Conservation (phyloP, 1,140 invertebrate genomes). For the Drosophila grimshawi region DNA sequence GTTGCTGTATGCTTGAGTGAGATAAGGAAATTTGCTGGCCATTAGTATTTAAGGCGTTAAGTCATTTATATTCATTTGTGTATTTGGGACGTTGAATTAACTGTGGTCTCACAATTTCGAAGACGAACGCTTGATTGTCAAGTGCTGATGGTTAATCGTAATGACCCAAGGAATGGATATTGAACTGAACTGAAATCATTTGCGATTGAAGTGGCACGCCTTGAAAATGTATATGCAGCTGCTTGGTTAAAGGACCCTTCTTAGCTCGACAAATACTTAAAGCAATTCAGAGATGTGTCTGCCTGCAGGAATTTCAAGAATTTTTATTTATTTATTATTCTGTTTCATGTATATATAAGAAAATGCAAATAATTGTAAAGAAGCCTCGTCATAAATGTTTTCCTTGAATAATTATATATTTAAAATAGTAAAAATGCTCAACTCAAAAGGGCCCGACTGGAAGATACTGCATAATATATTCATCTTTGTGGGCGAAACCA, state of each 20-base stretch:
- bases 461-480: too few species aligned
- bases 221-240: neutral
- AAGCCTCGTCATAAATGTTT: neutral
- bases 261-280: neutral
- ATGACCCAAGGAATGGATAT: slow-evolving; percentile 46
- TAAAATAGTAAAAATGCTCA: too few species aligned
- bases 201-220: slow-evolving; percentile 25
- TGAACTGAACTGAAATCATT: slow-evolving; percentile 43
- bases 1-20: slow-evolving; percentile 24
- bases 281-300: neutral
- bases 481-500: too few species aligned
- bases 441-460: too few species aligned
- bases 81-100: slow-evolving; percentile 11
- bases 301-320: neutral
- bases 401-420: too few species aligned
- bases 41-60: slow-evolving; percentile 83
- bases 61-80: slow-evolving; percentile 81
- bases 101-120: neutral
- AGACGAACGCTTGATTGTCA: slow-evolving; percentile 35
- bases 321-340: neutral
- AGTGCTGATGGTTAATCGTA: slow-evolving; percentile 62
- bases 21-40: slow-evolving; percentile 81
- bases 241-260: neutral
- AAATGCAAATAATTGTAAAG: too few species aligned
- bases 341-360: neutral